Evolutionary conservation across 2,797 vertebrate species (phyloP).

Genomic region (Danio kyathit): DNA sequence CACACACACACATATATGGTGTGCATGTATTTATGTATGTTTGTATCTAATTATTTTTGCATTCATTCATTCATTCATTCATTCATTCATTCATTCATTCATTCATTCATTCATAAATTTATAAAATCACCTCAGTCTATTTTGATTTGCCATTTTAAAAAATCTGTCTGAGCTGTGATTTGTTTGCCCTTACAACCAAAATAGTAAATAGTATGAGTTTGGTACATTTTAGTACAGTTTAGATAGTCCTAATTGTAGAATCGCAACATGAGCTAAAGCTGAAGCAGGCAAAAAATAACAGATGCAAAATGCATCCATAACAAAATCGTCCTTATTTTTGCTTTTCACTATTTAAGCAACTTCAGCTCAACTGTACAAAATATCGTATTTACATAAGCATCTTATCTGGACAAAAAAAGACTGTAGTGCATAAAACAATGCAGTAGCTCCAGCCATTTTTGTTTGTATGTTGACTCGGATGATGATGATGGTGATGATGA

Average conservation of each 20-base stretch:
- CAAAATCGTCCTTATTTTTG: background rate
- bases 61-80: no score
- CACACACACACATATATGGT: no score
- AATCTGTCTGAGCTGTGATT: no score
- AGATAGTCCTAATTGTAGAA: background rate
- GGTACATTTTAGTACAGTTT: no score
- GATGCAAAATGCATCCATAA: background rate
- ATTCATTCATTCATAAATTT: no score
- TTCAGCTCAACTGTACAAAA: background rate
- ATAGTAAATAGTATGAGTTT: background rate
- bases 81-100: no score
- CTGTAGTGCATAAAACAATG: constrained; percentile 4
- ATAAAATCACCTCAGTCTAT: no score
- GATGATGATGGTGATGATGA: constrained; percentile 39
- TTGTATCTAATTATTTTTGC: no score
- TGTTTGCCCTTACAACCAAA: background rate
- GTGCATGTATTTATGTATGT: no score
- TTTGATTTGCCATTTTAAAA: no score
- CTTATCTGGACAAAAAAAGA: constrained; percentile 19
- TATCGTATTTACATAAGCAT: constrained; percentile 27
- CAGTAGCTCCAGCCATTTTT: background rate
- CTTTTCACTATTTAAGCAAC: background rate
- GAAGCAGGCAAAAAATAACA: background rate
- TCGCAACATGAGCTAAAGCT: background rate
- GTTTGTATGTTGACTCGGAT: constrained; percentile 31